Evolutionary conservation across 2,888 invertebrate genomes (phyloP), one percentile per base, ranked within the genome.

Genomic region (Cephus pulcher): DNA sequence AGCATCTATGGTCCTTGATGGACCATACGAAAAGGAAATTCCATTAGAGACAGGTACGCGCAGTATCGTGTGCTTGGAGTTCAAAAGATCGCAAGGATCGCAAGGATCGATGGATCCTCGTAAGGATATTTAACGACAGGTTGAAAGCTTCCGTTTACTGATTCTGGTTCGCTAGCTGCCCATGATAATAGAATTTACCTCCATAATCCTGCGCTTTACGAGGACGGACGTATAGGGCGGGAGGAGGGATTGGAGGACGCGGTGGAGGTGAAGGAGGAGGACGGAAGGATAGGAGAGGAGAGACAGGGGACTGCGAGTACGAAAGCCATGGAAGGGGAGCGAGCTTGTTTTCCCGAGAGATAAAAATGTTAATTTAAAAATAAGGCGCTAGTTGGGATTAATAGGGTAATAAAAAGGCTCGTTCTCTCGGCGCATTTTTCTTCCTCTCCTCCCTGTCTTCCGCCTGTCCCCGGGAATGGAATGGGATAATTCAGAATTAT

Each of bases 331-430:
- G 75, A 82, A 80, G 78, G 78, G 84, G 78, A 84, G 81, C 74
- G 83, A 86, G 87, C 87, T 89, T 90, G 89, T 90, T 89, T 90
- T 88, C 86, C 83, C 83, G 81, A 81, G 85, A 87, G 87, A 90
- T 90, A 89, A 90, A 90, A 90, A 89, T 90, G 90, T 90, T 90
- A 90, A 90, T 90, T 90, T 88, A 87, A 90, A 90, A 90, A 90
- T 90, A 89, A 90, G 88, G 88, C 85, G 87, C 89, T 88, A 89
- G 88, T 89, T 90, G 87, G 88, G 87, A 89, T 90, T 90, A 90
- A 90, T 89, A 89, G 90, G 88, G 87, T 87, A 88, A 89, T 89
- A 90, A 90, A 89, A 90, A 87, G 86, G 85, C 84, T 84, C 88
- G 84, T 86, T 88, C 83, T 81, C 82, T 80, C 80, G 75, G 78